These are phyloP conservation scores for Hemiscyllium ocellatum DNA, from an alignment of 2,113 vertebrate species.

Conservation along the genomic window DNA sequence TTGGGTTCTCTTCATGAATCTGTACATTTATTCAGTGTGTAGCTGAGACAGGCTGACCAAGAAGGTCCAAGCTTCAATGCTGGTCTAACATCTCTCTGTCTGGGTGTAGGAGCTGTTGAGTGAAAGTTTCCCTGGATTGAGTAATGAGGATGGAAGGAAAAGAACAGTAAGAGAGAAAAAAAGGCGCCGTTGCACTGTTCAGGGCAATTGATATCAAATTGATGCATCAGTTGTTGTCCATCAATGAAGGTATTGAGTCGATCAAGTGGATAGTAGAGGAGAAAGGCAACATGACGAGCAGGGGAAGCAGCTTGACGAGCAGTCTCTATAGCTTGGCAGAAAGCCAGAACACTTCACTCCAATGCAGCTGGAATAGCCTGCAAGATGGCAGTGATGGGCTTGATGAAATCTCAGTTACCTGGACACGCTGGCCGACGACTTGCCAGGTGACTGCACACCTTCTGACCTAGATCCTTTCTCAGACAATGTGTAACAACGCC, in stretches of 20 bases:
- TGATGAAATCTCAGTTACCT: conserved; percentile 83
- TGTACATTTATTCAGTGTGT: not conserved
- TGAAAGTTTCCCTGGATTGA: not conserved
- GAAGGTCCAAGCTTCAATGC: not conserved
- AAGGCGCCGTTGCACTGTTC: too few species aligned
- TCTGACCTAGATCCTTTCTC: conserved; percentile 71
- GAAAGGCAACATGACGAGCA: conserved; percentile 70
- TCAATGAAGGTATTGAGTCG: conserved; percentile 94
- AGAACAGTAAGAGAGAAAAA: too few species aligned
- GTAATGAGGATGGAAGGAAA: too few species aligned
- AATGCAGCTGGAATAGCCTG: conserved; percentile 75
- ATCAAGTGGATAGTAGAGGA: conserved; percentile 93
- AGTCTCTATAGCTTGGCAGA: conserved; percentile 86
- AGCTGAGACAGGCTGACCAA: not conserved
- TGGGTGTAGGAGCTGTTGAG: not conserved
- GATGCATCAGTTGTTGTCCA: conserved; percentile 88
- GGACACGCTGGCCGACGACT: conserved; percentile 84
- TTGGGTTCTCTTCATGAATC: not conserved
- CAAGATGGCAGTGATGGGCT: conserved; percentile 75
- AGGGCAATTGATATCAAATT: conserved; percentile 83
- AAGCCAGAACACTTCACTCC: conserved; percentile 75
- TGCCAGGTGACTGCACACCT: conserved; percentile 71
- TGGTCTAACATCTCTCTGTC: not conserved
- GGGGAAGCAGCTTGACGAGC: conserved; percentile 79
- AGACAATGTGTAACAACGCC: conserved; percentile 63